A percentile compares a stretch with the other conserved stretches of the same genome.
These are phyloP conservation scores for Drosophila kokeensis DNA, from an alignment of 2,888 invertebrate species.

Conservation along the genomic window DNA sequence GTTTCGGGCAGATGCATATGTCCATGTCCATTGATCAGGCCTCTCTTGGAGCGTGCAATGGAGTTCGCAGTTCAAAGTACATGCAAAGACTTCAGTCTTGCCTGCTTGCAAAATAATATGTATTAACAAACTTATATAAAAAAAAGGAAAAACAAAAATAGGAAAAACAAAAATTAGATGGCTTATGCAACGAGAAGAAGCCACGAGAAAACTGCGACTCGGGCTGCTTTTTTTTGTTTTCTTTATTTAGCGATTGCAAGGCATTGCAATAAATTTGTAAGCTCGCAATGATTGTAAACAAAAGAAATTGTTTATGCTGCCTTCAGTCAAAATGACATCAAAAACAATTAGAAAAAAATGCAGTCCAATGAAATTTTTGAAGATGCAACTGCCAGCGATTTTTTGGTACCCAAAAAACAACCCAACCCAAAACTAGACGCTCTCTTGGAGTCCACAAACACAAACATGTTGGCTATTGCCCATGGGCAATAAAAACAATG, in stretches of 20 bases:
- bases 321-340: slow-evolving; percentile 38
- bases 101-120: slow-evolving; percentile 81
- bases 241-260: slow-evolving; percentile 6
- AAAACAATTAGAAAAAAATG: slow-evolving; percentile 64
- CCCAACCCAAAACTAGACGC: slow-evolving; percentile 43
- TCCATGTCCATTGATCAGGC: slow-evolving; percentile 75
- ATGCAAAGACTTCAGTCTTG: slow-evolving; percentile 30
- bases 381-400: slow-evolving; percentile 33
- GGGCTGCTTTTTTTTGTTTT: neutral
- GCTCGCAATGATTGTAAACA: slow-evolving; percentile 37
- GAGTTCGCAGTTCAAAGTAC: slow-evolving; percentile 81
- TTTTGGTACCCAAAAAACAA: neutral
- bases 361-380: slow-evolving; percentile 16
- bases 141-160: slow-evolving; percentile 48
- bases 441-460: slow-evolving; percentile 2
- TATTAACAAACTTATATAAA: slow-evolving; percentile 84
- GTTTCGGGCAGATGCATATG: slow-evolving; percentile 71
- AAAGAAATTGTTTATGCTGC: slow-evolving; percentile 38
- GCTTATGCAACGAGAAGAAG: slow-evolving; percentile 80
- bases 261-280: slow-evolving; percentile 77
- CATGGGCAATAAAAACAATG: slow-evolving; percentile 70
- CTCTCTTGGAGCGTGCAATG: slow-evolving; percentile 54
- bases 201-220: slow-evolving; percentile 56
- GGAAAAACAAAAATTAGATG: slow-evolving; percentile 63
- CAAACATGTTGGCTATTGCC: slow-evolving; percentile 34